Percentiles rank a stretch among this genome's conserved stretches.
phyloP scores from a whole-genome alignment of 2,797 vertebrate genomes.

The Phataginus tricuspis region DNA sequence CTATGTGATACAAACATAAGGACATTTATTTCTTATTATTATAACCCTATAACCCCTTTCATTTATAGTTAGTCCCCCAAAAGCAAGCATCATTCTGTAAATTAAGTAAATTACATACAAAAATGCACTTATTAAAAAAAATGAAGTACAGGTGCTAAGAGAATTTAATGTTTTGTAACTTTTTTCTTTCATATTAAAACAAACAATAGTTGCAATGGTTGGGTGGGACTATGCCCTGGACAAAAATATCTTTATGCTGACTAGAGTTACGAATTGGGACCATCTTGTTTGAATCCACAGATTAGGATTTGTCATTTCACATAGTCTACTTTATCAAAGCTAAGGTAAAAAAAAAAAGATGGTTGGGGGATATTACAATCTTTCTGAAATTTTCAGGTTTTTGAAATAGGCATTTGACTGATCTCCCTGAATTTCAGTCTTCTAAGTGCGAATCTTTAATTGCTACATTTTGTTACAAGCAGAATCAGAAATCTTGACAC shows the following conservation, averaged over 20 bases:
- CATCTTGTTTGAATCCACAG: not conserved
- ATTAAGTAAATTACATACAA: not conserved
- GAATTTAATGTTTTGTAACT: not conserved
- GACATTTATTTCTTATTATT: constrained; percentile 14
- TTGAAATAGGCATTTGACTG: not conserved
- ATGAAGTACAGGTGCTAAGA: not conserved
- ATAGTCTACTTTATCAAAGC: not conserved
- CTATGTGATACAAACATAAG: not conserved
- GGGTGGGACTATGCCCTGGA: not conserved
- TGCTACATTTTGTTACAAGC: not conserved
- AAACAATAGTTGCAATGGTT: not conserved
- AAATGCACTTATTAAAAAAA: not conserved
- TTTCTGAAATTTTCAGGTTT: not conserved
- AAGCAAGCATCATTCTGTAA: not conserved
- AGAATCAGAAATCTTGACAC: not conserved
- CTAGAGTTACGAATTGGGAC: not conserved
- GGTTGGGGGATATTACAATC: not conserved
- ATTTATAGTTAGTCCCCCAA: constrained; percentile 21
- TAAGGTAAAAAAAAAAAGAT: not conserved
- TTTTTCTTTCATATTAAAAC: not conserved
- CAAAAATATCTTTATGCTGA: not conserved
- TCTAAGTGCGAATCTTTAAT: not conserved
- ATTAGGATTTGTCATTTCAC: not conserved
- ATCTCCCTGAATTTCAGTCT: not conserved
- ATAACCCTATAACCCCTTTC: not conserved